Percentiles rank a stretch among this genome's conserved stretches.
These are phyloP conservation scores for Plagiodera versicolora DNA, from an alignment of 2,888 invertebrate genomes.

Conservation along the genomic window DNA sequence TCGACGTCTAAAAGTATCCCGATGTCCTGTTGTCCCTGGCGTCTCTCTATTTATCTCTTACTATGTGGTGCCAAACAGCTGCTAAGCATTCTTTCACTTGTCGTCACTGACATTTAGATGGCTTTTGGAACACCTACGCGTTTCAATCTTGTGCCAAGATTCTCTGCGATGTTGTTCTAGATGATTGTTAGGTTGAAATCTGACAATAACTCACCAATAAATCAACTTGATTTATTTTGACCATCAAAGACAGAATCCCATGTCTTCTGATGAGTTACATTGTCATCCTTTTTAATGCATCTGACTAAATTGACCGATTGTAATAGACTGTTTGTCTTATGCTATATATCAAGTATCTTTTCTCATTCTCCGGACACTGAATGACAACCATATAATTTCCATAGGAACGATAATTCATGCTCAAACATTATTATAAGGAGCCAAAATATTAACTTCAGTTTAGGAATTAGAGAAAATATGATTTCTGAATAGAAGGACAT, in stretches of 20 bases:
- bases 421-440: too few species aligned
- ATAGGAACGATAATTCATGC: too few species aligned
- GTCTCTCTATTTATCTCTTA: conserved; percentile 24
- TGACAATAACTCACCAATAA: conserved; percentile 12
- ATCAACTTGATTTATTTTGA: conserved; percentile 6
- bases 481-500: too few species aligned
- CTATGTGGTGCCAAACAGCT: conserved; percentile 41
- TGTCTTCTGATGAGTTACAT: conserved; percentile 14
- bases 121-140: conserved; percentile 42
- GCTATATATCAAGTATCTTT: too few species aligned
- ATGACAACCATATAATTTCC: too few species aligned
- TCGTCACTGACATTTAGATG: conserved; percentile 45
- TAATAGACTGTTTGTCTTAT: too few species aligned
- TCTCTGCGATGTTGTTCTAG: conserved; percentile 27
- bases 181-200: conserved; percentile 15
- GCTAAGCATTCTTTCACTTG: conserved; percentile 44
- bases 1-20: conserved; percentile 29
- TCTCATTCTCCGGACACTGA: too few species aligned
- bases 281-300: conserved; percentile 23
- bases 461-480: too few species aligned
- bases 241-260: conserved; percentile 3
- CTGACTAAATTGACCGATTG: neutral
- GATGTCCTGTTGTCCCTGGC: conserved; percentile 20
- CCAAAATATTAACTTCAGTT: too few species aligned
- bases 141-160: conserved; percentile 31